Conservation (phyloP, 2,113 vertebrate genomes). For the Cariama cristata region DNA sequence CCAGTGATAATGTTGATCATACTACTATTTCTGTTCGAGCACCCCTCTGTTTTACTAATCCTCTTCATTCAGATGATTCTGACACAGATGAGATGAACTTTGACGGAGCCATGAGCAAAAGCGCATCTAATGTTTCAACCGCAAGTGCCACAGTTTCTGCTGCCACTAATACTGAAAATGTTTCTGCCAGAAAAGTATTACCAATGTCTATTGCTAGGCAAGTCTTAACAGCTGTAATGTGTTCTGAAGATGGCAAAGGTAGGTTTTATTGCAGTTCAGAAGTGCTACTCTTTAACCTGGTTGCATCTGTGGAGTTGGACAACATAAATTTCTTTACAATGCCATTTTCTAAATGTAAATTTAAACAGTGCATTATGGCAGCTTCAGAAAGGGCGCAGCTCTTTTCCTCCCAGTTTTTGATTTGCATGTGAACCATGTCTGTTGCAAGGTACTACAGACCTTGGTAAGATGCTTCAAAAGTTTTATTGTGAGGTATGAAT, state of each 20-base stretch:
- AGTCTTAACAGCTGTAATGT: slow-evolving; percentile 56
- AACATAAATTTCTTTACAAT: neutral
- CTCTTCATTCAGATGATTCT: slow-evolving; percentile 93
- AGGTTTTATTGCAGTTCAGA: slow-evolving; percentile 61
- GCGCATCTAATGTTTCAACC: slow-evolving; percentile 80
- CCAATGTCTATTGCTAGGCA: slow-evolving; percentile 92
- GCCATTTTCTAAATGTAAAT: neutral
- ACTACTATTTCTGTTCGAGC: slow-evolving; percentile 73
- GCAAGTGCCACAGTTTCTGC: slow-evolving; percentile 86
- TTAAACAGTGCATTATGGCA: neutral
- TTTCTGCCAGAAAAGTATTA: slow-evolving; percentile 85
- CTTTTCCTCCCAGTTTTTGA: neutral
- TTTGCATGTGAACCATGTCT: neutral
- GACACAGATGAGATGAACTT: slow-evolving; percentile 83
- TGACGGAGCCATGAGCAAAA: slow-evolving; percentile 67
- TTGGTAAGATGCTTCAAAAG: neutral
- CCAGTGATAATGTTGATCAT: slow-evolving; percentile 9
- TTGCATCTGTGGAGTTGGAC: neutral
- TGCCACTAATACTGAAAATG: slow-evolving; percentile 74
- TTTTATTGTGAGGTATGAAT: neutral
- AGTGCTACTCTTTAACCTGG: neutral
- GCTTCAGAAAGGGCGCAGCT: neutral
- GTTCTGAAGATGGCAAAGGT: slow-evolving; percentile 83
- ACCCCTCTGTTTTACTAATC: slow-evolving; percentile 95
- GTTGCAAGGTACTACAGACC: neutral